Percentiles rank a stretch among this genome's conserved stretches.
Conservation (phyloP, 2,797 vertebrate species). For the Falco concolor region DNA sequence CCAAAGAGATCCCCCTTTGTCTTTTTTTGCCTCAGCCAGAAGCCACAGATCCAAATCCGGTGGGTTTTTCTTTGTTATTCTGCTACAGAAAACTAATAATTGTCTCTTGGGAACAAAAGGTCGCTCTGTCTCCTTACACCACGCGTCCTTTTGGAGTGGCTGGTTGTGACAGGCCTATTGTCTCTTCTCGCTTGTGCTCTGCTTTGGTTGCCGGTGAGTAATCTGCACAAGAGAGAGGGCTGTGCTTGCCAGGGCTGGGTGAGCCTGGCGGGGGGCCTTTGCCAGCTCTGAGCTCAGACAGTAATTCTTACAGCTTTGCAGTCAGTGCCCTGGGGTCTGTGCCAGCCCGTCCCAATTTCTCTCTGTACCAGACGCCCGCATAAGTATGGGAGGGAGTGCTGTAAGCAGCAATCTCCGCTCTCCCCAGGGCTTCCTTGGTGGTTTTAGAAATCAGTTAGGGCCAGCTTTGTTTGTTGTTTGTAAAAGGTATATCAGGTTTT, state of each 20-base stretch:
- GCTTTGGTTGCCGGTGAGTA: constrained; percentile 31
- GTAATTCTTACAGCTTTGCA: neutral
- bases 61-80: constrained; percentile 46
- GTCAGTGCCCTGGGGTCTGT: neutral
- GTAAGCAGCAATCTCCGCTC: neutral
- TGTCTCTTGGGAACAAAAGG: constrained; percentile 44
- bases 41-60: neutral
- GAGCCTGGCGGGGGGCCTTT: neutral
- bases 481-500: neutral
- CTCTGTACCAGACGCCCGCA: neutral
- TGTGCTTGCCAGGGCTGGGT: constrained; percentile 48
- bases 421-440: neutral
- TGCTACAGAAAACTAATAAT: constrained; percentile 53
- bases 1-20: neutral
- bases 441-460: neutral
- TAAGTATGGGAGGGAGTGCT: neutral
- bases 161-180: constrained; percentile 60
- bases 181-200: constrained; percentile 14
- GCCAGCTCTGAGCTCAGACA: constrained; percentile 63
- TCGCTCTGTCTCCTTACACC: constrained; percentile 7
- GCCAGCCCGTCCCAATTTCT: constrained; percentile 9
- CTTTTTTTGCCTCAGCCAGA: neutral
- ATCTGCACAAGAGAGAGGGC: constrained; percentile 7
- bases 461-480: neutral
- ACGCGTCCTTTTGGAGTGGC: neutral